phyloP scores from a whole-genome alignment of 1,140 invertebrate genomes.

The Ceratina australensis region DNA sequence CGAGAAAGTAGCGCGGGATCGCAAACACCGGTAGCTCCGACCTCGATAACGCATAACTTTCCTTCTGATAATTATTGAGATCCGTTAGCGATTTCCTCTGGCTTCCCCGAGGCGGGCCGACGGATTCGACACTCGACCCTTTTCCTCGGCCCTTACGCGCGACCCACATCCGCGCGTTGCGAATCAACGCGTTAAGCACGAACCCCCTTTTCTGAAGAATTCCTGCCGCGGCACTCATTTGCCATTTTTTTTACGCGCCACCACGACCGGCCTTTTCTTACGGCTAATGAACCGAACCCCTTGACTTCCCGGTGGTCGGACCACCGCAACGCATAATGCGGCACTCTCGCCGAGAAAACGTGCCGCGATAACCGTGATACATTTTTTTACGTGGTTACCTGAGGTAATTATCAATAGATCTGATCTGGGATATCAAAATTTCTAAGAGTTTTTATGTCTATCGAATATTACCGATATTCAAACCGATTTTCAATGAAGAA shows the following conservation, averaged over 20 bases:
- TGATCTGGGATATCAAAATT: too few relatives aligned
- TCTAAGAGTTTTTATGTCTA: too few relatives aligned
- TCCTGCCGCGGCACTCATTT: conserved; percentile 7
- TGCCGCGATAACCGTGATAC: too few relatives aligned
- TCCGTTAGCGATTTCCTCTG: not conserved
- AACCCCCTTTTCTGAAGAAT: not conserved
- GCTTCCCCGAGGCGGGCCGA: not conserved
- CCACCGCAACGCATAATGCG: conserved; percentile 2
- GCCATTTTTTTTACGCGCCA: not conserved
- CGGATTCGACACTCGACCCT: conserved; percentile 35
- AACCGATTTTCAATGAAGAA: too few relatives aligned
- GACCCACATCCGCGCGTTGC: conserved; percentile 17
- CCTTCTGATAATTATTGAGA: conserved; percentile 25
- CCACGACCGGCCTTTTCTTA: not conserved
- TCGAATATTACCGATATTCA: too few relatives aligned
- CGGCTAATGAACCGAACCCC: conserved; percentile 32
- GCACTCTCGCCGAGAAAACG: not conserved
- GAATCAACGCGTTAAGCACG: conserved; percentile 39
- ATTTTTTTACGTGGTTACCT: too few relatives aligned
- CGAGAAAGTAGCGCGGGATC: too few relatives aligned
- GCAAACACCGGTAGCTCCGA: conserved; percentile 13
- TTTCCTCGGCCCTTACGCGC: not conserved
- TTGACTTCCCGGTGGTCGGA: not conserved
- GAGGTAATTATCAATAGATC: too few relatives aligned
- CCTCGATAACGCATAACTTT: conserved; percentile 41